Percentiles rank a stretch among this genome's conserved stretches.
phyloP scores from a whole-genome alignment of 2,888 invertebrate genomes.

The Campoplex nolae region DNA sequence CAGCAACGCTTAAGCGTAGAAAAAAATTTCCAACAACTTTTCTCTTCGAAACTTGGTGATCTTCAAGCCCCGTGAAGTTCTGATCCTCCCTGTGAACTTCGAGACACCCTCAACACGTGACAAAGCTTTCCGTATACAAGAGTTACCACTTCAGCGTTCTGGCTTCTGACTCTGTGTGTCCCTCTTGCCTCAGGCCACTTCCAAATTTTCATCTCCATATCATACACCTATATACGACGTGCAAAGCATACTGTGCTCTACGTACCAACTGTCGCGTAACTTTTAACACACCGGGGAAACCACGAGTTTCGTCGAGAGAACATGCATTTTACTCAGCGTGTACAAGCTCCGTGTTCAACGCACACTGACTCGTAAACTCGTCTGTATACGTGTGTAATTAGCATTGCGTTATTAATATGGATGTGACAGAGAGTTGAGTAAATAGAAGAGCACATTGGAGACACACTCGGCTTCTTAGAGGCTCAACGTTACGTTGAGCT shows the following conservation, averaged over 20 bases:
- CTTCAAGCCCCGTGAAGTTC: neutral
- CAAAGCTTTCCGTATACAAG: slow-evolving; percentile 14
- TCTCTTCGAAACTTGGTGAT: neutral
- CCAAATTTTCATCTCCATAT: slow-evolving; percentile 57
- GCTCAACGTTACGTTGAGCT: neutral
- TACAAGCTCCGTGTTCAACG: slow-evolving; percentile 1
- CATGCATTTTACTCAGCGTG: slow-evolving; percentile 27
- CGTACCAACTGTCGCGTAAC: slow-evolving; percentile 67
- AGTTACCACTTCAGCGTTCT: slow-evolving; percentile 51
- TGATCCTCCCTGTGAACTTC: neutral
- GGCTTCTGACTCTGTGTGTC: slow-evolving; percentile 59
- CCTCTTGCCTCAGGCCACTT: slow-evolving; percentile 61
- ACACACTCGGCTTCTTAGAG: slow-evolving; percentile 1
- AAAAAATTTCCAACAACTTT: neutral
- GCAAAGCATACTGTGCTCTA: slow-evolving; percentile 25
- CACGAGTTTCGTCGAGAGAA: slow-evolving; percentile 51
- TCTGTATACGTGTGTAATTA: slow-evolving; percentile 56
- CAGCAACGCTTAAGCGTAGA: neutral
- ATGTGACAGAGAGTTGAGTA: slow-evolving; percentile 43
- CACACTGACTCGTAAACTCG: neutral
- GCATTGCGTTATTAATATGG: slow-evolving; percentile 67
- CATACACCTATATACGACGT: slow-evolving; percentile 1
- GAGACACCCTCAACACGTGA: slow-evolving; percentile 6
- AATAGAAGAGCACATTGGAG: slow-evolving; percentile 8
- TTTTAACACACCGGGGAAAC: slow-evolving; percentile 64